Evolutionary conservation across 2,797 vertebrate genomes (phyloP), one percentile per base, ranked within the genome.

Genomic region (Eulemur albifrons): DNA sequence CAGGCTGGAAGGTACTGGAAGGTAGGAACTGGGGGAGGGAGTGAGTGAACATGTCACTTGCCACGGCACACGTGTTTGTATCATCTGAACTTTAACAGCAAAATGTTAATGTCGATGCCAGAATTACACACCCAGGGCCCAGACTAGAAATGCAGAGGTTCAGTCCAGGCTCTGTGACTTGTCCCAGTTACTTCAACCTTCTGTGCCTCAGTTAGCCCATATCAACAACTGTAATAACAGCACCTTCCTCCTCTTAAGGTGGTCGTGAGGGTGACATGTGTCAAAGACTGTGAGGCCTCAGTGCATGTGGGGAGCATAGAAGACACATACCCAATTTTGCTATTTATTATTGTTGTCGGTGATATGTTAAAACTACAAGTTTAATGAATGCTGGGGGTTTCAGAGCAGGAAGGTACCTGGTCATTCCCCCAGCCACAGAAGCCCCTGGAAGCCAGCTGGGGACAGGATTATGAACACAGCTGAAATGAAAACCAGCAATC

Each of bases 361-460:
- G 23, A 76, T 57, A 79, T 40, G 92, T 88, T 30, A 61, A 84
- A 84, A 76, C 77, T 73, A 13, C 43, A 40, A 40, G 20, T 48
- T 67, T 32, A 77, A 84, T 38, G 8, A 72, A 82, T 30, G 2
- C 21, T 38, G 63, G 77, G 54, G 30, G 40, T 67, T 80, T 76
- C 70, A 63, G 30, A 73, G 57, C 69, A 86, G 32, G 52, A 63
- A 82, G 45, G 18, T 8, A 2, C 32, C 50, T 48, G 65, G 23
- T 57, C 54, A 12, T 20, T 48, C 5, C 14, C 10, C 27, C 4
- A 27, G 20, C 9, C 38, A 45, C 6, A 27, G 80, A 72, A 43
- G 13, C 17, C 32, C 63, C 50, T 35, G 40, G 84, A 82, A 35
- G 32, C n/a, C 12, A 0, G 21, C 75, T 25, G 10, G 20, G 21